phyloP scores from a whole-genome alignment of 2,797 vertebrate species.

The Decapterus maruadsi region DNA sequence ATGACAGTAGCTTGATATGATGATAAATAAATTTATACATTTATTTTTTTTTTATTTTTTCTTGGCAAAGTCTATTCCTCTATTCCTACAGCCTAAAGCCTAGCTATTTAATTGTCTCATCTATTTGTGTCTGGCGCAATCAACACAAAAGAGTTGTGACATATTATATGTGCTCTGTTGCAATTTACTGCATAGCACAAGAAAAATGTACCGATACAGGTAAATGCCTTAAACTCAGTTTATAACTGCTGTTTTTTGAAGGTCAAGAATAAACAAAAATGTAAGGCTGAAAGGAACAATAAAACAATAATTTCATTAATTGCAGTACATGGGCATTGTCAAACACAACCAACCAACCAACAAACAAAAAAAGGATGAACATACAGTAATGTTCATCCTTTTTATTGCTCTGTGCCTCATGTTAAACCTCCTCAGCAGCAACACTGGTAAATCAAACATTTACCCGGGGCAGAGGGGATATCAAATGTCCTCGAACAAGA shows the following conservation, averaged over 20 bases:
- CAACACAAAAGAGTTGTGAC: not conserved
- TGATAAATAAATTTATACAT: not conserved
- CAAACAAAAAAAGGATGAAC: slow-evolving; percentile 1
- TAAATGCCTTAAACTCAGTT: not conserved
- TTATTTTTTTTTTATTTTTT: not conserved
- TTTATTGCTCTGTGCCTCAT: slow-evolving; percentile 6
- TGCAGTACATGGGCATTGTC: not conserved
- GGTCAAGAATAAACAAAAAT: slow-evolving; percentile 1
- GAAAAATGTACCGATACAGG: not conserved
- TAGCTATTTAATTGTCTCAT: slow-evolving; percentile 5
- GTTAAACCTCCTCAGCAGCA: slow-evolving; percentile 26
- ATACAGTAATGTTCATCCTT: not conserved
- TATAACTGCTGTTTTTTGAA: not conserved
- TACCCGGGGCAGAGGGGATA: slow-evolving; percentile 1
- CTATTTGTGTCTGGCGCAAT: not conserved
- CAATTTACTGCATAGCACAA: not conserved
- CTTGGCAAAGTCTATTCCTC: not conserved
- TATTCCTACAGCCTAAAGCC: not conserved
- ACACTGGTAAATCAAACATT: slow-evolving; percentile 36
- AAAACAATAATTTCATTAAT: not conserved
- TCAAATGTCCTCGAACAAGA: slow-evolving; percentile 25
- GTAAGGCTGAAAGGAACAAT: not conserved
- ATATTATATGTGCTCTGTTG: not conserved
- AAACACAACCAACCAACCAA: not conserved
- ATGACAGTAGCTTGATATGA: not conserved